A percentile compares a stretch with the other conserved stretches of the same genome.
Conservation (phyloP, 1,140 invertebrate genomes). For the Papilio machaon region DNA sequence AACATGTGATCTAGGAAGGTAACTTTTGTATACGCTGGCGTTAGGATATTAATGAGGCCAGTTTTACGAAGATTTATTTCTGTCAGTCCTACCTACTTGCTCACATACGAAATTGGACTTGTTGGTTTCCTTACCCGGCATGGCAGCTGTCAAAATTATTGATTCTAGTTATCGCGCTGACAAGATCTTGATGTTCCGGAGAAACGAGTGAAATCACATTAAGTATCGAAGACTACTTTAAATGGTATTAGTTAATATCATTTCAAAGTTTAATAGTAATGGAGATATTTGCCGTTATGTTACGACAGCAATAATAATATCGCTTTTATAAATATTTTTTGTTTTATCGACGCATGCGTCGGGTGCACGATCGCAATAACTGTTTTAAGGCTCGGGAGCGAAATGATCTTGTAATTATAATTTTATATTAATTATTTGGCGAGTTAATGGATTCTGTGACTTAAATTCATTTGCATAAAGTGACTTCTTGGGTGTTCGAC, state of each 20-base stretch:
- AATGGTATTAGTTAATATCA: conserved; percentile 77
- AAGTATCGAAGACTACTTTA: conserved; percentile 66
- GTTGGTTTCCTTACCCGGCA: conserved; percentile 73
- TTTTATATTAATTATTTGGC: conserved; percentile 75
- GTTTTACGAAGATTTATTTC: conserved; percentile 71
- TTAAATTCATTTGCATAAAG: conserved; percentile 71
- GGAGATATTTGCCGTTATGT: conserved; percentile 56
- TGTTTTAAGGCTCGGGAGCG: conserved; percentile 73
- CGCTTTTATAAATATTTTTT: conserved; percentile 65
- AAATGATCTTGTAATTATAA: conserved; percentile 80
- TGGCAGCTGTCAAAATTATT: conserved; percentile 62
- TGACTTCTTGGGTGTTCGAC: conserved; percentile 66
- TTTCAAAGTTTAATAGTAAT: conserved; percentile 69
- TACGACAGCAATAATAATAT: conserved; percentile 56
- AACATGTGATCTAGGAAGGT: conserved; percentile 78
- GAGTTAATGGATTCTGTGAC: conserved; percentile 69
- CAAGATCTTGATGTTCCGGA: conserved; percentile 49
- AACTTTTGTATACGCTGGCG: conserved; percentile 72
- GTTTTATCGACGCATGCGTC: conserved; percentile 68
- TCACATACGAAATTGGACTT: conserved; percentile 64
- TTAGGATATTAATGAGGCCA: conserved; percentile 78
- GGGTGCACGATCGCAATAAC: conserved; percentile 68
- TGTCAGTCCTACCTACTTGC: conserved; percentile 54
- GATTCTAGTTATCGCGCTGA: conserved; percentile 59
- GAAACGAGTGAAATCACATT: conserved; percentile 39